Base-by-base conservation (phyloP, 2,797 vertebrate genomes). In the Sebastes trivittatus region DNA sequence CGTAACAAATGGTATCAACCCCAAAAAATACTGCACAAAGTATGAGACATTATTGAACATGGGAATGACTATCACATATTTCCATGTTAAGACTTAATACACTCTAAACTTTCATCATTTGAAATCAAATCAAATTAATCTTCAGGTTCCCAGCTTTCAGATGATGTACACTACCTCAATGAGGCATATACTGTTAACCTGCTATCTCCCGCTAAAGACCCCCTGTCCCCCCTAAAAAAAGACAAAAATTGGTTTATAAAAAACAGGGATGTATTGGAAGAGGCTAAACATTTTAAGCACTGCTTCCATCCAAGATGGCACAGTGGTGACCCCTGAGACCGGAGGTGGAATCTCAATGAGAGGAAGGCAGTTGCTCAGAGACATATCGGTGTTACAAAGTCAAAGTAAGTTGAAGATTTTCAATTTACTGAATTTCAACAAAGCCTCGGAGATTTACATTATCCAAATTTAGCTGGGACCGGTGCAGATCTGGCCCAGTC, bases 401-500 rank as follows among this genome's bases (percentile, higher is more conserved):
- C 11, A 38, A 38, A 38, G 36, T 20, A 62, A 59, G 73, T 55
- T 11, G 5, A 52, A 67, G 13, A 65, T 23, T 49, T 14, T 18
- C 4, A 34, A 7, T 55, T 34, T n/a, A 22, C 13, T 34, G 20
- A 16, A 27, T 42, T 66, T 77, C 46, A 54, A 11, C n/a, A 22
- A 30, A 60, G 36, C 20, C 42, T 54, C n/a, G 0, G 18, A 52
- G 32, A 70, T 69, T 73, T 78, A 61, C 68, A 70, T 72, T 30
- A 11, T 20, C 32, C n/a, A 66, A 63, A 72, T 83, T 75, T 29
- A 60, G 27, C 59, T 32, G 32, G 34, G 65, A 56, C 56, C n/a
- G 23, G 30, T 29, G 38, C 56, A 46, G 68, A 81, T 82, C 62
- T 14, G 74, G 59, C 6, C 29, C 34, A 81, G 80, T 80, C 75